Base-by-base conservation (phyloP, 1,140 invertebrate genomes). In the Papilio helenus region DNA sequence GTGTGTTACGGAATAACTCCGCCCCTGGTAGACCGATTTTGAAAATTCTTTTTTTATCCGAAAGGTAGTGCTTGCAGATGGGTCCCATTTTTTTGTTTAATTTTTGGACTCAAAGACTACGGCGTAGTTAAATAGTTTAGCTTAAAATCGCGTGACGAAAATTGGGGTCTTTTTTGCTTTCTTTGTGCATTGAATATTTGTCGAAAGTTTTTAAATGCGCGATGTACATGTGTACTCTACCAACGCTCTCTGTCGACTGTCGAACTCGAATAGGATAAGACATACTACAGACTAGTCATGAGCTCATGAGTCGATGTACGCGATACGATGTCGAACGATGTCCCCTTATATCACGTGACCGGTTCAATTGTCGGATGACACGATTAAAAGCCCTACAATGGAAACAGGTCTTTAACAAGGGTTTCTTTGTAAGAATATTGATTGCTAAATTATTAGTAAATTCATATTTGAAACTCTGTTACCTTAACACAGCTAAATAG, bases 281-380 rank as follows among this genome's bases (percentile, higher is more conserved):
- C 7, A 29, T 26, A 29, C 26, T 29, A 61, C 20, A 68, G 26
- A 34, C 61, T 34, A 68, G 61, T 44, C 39, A 44, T 71, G 68
- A n/a, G 26, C 61, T 29, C 68, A 39, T 72, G 71, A 44, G 71
- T 72, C 39, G 71, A 72, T 39, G 71, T 26, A 26, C 29, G 58
- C 58, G 61, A 68, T 29, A 14, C 14, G 12, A 68, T 68, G 61
- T 68, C 61, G 61, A 14, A 29, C 61, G 61, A 68, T 68, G 61
- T 68, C 23, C 61, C 26, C 58, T 65, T 14, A 14, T 16, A 68
- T 68, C 61, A 68, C 26, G 14, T 29, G 23, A 68, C 61, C 23
- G 23, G 9, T 14, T 26, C 20, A 68, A 65, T 68, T 61, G 20
- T 61, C 23, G 26, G 16, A 65, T 12, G 23, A 68, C 26, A 68